These are phyloP conservation scores for Neodontobutis hainanensis DNA, from an alignment of 2,113 vertebrate genomes.

Conservation along the genomic window DNA sequence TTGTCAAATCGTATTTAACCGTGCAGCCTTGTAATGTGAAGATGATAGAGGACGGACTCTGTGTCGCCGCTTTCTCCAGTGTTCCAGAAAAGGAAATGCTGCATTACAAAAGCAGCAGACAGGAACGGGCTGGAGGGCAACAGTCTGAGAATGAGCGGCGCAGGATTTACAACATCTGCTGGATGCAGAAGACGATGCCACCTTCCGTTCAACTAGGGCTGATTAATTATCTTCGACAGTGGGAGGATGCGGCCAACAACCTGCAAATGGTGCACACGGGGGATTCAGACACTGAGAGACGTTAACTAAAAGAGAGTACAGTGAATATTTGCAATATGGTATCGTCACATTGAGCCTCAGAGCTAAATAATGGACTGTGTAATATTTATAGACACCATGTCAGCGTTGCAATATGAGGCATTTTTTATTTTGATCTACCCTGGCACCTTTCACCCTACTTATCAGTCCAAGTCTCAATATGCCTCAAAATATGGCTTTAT, in stretches of 20 bases:
- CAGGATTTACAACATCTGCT: constrained; percentile 77
- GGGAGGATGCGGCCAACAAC: constrained; percentile 35
- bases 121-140: constrained; percentile 75
- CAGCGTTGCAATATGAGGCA: no score
- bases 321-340: background rate
- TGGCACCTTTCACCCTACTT: no score
- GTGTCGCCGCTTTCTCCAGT: constrained; percentile 52
- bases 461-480: no score
- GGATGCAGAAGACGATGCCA: constrained; percentile 57
- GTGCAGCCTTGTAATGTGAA: constrained; percentile 49
- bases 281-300: constrained; percentile 5
- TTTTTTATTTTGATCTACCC: no score
- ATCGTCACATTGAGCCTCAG: background rate
- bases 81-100: constrained; percentile 67
- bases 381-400: no score
- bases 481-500: no score
- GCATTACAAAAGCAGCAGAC: constrained; percentile 75
- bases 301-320: constrained; percentile 17
- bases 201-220: constrained; percentile 44
- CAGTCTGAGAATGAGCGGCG: constrained; percentile 62
- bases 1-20: constrained; percentile 17
- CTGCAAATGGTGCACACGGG: constrained; percentile 8
- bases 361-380: background rate
- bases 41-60: constrained; percentile 51
- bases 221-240: constrained; percentile 60